Conservation (phyloP, 37 sponge, comb jelly and placozoan genomes). For the Ianthella basta region DNA sequence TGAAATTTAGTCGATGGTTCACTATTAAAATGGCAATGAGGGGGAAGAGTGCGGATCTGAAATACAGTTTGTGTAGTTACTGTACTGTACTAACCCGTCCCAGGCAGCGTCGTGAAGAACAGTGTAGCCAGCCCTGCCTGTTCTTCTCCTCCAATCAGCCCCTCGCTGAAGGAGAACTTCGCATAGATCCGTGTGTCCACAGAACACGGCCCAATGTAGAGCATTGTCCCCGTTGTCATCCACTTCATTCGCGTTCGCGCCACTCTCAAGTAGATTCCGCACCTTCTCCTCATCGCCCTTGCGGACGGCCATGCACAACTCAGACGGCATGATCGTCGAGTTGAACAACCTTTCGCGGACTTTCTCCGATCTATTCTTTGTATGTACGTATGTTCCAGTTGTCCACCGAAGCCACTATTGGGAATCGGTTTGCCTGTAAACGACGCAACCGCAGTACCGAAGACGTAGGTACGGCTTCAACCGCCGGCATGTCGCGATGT, state of each 20-base stretch:
- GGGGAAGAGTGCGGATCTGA: too few species aligned
- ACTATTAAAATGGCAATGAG: too few species aligned
- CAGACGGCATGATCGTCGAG: background rate
- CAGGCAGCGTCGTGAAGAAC: conserved; percentile 37
- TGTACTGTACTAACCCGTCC: conserved; percentile 29
- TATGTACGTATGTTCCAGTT: too few species aligned
- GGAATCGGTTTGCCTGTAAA: too few species aligned
- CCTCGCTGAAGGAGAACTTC: conserved; percentile 3
- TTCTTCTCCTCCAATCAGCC: conserved; percentile 13
- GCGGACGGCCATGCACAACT: background rate
- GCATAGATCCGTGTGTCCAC: background rate
- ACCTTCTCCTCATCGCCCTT: background rate
- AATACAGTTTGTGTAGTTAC: too few species aligned
- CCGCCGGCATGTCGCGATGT: too few species aligned
- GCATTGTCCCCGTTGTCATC: conserved; percentile 33
- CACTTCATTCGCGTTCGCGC: conserved; percentile 33
- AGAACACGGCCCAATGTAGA: conserved; percentile 41
- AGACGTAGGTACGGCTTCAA: too few species aligned
- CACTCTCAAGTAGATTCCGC: background rate
- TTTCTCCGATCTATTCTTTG: too few species aligned
- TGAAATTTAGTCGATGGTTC: too few species aligned
- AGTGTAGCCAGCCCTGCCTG: conserved; percentile 23
- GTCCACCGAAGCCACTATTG: too few species aligned
- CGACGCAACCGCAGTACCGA: too few species aligned
- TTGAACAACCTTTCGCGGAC: too few species aligned